Evolutionary conservation across 2,888 invertebrate species (phyloP), one percentile per base, ranked within the genome.

Genomic region (Morpho achilles): DNA sequence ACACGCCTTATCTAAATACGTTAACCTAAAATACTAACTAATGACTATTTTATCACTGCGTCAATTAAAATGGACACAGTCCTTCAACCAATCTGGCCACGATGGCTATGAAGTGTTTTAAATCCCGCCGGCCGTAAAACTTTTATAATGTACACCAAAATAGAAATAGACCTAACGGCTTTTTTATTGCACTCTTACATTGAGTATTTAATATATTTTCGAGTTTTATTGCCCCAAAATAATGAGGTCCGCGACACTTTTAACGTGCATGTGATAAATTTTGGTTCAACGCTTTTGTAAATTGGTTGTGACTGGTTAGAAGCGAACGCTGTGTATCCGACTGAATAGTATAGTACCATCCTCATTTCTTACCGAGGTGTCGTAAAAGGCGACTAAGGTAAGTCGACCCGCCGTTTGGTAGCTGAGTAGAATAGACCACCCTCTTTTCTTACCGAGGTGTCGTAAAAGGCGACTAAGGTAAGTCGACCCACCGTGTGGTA

Each of bases 81-180:
- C 66, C 63, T 52, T 58, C 58, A 50, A 60, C 67, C 60, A 61
- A 56, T 62, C 55, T 16, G 43, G 63, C 63, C 64, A 66, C 61
- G 63, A 57, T 61, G 62, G 62, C 60, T 62, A 60, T 55, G 60
- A 63, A 58, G 63, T 61, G 59, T 67, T 67, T 61, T 64, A 53
- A 66, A 58, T 63, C 61, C 53, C 60, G 51, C 40, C 60, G 57
- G 62, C 56, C 60, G 61, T 68, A 65, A 68, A 69, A 67, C 23
- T 66, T 66, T 67, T 68, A 68, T 66, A 64, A 57, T 58, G 56
- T 56, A 54, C 50, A 65, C 68, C 49, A 61, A 67, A 69, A 69
- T 71, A 69, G 68, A 71, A 65, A 66, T 59, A 68, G 68, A 67
- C 60, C 61, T 59, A 60, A 61, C 56, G 63, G 48, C 56, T 53